Conservation (phyloP, 2,113 vertebrate genomes). For the Scomber japonicus region DNA sequence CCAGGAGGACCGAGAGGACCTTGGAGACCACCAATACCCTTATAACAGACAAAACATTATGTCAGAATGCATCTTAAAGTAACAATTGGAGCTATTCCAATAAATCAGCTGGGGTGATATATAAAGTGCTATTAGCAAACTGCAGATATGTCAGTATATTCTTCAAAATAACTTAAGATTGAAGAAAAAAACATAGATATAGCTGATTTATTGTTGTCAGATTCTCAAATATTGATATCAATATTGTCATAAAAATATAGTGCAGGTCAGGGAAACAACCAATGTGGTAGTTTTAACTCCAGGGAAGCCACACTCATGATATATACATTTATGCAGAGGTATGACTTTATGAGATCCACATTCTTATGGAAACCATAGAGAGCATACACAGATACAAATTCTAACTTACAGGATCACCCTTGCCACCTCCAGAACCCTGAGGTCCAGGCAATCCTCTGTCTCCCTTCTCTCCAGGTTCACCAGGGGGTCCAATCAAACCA, state of each 20-base stretch:
- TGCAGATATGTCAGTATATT: too few relatives aligned
- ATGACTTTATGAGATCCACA: background rate
- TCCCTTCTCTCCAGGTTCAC: conserved; percentile 97
- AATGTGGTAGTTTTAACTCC: background rate
- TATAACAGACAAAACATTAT: conserved; percentile 9
- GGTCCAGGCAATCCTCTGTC: conserved; percentile 95
- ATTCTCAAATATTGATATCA: too few relatives aligned
- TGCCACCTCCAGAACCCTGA: conserved; percentile 90
- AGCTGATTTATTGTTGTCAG: too few relatives aligned
- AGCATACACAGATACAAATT: background rate
- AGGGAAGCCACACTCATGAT: background rate
- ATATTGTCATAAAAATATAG: too few relatives aligned
- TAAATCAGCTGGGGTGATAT: too few relatives aligned
- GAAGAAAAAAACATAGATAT: too few relatives aligned
- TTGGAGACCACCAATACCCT: conserved; percentile 89
- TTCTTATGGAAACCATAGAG: background rate
- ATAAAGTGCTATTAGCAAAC: too few relatives aligned
- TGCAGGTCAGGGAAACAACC: too few relatives aligned
- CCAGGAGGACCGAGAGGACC: conserved; percentile 96
- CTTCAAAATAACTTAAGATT: too few relatives aligned
- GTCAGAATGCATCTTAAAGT: background rate
- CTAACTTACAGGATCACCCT: conserved; percentile 92
- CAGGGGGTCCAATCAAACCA: conserved; percentile 96
- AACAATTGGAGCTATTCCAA: too few relatives aligned
- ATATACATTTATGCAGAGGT: background rate